Evolutionary conservation across 2,888 invertebrate genomes (phyloP), one percentile per base, ranked within the genome.

Genomic region (Perithous albicinctus): DNA sequence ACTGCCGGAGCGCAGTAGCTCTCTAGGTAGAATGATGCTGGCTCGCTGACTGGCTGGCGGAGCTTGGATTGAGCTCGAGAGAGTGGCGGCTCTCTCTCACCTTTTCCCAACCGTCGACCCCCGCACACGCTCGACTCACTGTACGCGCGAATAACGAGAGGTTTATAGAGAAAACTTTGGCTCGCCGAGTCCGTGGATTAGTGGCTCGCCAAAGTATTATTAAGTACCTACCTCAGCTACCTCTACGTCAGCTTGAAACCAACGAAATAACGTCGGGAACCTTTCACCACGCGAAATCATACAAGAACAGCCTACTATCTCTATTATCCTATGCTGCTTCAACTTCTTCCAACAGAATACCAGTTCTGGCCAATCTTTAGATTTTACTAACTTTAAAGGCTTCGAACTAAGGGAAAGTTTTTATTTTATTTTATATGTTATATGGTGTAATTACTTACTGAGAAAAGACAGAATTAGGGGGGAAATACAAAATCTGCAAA

Each of bases 121-220:
- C 32, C 59, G 32, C 29, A 12, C 29, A 12, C 10, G 46, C 48
- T 72, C 80, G 51, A 26, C 66, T 38, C 38, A n/a, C 59, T 61
- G 61, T 73, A 73, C 82, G 82, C 82, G 72, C 61, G 63, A 84
- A 84, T 84, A 83, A 80, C 80, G 80, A 83, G 83, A 83, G 83
- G 80, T 84, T 83, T 83, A 83, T 83, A 80, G 82, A 80, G 80
- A 79, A 83, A 83, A 83, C 76, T 84, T 83, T 74, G 78, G 72
- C 76, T 82, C 72, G 75, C 63, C 82, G 72, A 79, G 82, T 79
- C 82, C 72, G 78, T 76, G 82, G 82, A 82, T 82, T 82, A 82
- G 79, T 67, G 82, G 76, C 69, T 82, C 72, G 72, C 76, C 75
- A 79, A 82, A 82, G 82, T 82, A 82, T 82, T 82, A 82, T 82